These are phyloP conservation scores for Dendroctonus valens DNA, from an alignment of 1,140 invertebrate genomes.

Conservation along the genomic window DNA sequence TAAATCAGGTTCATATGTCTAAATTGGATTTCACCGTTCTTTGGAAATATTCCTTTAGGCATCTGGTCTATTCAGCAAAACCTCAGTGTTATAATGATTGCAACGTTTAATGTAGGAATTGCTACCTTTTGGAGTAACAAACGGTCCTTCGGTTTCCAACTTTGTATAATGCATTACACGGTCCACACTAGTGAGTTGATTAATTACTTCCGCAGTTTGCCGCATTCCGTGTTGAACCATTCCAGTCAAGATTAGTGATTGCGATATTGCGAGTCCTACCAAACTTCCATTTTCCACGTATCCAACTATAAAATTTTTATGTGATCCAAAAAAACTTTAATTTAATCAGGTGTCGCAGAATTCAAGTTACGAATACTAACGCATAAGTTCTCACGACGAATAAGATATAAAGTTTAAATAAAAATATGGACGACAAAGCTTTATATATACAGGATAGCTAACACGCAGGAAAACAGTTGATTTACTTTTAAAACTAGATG, in stretches of 20 bases:
- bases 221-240: constrained; percentile 85
- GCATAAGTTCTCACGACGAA: too few relatives aligned
- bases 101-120: not conserved
- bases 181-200: constrained; percentile 82
- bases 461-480: too few relatives aligned
- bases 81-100: too few relatives aligned
- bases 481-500: too few relatives aligned
- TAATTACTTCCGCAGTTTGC: constrained; percentile 78
- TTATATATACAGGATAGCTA: too few relatives aligned
- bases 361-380: too few relatives aligned
- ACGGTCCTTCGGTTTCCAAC: constrained; percentile 59
- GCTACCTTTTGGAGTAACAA: constrained; percentile 50
- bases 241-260: constrained; percentile 78
- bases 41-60: constrained; percentile 40
- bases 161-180: constrained; percentile 73
- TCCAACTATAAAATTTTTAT: constrained; percentile 14
- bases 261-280: constrained; percentile 79
- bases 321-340: not conserved
- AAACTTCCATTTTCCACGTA: constrained; percentile 54
- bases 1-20: constrained; percentile 68
- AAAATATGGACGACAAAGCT: too few relatives aligned
- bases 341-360: not conserved
- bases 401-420: too few relatives aligned
- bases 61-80: constrained; percentile 19
- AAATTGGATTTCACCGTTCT: constrained; percentile 56